Percentiles rank a stretch among this genome's conserved stretches.
phyloP scores from a whole-genome alignment of 2,888 invertebrate genomes.

The Pristionchus japonicus region DNA sequence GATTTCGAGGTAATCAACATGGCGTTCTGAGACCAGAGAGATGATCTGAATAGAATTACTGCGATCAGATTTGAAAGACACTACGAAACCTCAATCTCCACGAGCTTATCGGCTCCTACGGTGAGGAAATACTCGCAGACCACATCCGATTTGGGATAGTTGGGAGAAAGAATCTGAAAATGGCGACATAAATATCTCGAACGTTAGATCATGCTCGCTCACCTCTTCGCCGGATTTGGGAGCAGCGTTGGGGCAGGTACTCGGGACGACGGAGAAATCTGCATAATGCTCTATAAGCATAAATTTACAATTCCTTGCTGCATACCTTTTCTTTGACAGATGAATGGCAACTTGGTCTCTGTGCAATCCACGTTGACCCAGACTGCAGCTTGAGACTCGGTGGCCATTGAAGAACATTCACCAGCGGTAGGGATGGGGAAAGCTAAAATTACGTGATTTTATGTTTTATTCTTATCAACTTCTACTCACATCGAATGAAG shows the following conservation, averaged over 20 bases:
- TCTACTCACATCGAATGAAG: background rate
- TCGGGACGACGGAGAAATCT: background rate
- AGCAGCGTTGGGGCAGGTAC: background rate
- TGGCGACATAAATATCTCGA: background rate
- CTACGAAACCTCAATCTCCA: background rate
- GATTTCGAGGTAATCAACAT: background rate
- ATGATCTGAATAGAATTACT: background rate
- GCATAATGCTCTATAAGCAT: background rate
- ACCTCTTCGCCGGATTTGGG: background rate
- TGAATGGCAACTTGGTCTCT: background rate
- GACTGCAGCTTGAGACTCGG: background rate
- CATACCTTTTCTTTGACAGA: background rate
- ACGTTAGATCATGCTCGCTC: background rate
- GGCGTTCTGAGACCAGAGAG: background rate
- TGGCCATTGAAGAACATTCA: background rate
- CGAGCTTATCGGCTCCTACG: background rate
- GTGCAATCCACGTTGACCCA: background rate
- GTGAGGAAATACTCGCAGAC: background rate
- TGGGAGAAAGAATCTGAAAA: background rate
- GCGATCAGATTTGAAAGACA: background rate
- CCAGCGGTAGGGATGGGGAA: background rate
- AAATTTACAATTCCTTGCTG: background rate
- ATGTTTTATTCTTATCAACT: too few relatives aligned
- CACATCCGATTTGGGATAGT: background rate
- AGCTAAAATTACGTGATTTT: too few relatives aligned